These are phyloP conservation scores for Bellardia bayeri DNA, from an alignment of 2,888 invertebrate genomes.

Conservation along the genomic window DNA sequence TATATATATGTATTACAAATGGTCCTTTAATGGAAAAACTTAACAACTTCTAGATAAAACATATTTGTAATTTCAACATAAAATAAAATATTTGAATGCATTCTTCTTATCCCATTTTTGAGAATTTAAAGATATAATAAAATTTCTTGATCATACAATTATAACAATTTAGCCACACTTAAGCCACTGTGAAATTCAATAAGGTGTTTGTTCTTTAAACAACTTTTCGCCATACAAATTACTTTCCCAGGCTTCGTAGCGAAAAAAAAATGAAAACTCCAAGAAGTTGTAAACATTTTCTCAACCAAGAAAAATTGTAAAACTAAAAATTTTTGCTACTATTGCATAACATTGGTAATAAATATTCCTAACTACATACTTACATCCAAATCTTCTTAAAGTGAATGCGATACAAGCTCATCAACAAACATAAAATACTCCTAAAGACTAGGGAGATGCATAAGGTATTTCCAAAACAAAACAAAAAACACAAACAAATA, in stretches of 20 bases:
- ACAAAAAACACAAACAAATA: constrained; percentile 12
- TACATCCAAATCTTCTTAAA: constrained; percentile 17
- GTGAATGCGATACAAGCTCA: constrained; percentile 26
- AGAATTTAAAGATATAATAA: too few relatives aligned
- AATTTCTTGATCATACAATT: too few relatives aligned
- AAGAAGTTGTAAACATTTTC: not conserved
- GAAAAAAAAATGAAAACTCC: too few relatives aligned
- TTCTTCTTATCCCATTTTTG: too few relatives aligned
- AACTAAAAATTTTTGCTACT: constrained; percentile 42
- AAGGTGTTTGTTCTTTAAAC: too few relatives aligned
- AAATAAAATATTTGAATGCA: too few relatives aligned
- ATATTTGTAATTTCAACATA: too few relatives aligned
- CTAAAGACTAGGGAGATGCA: constrained; percentile 2
- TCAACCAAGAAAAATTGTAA: not conserved
- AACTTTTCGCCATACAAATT: too few relatives aligned
- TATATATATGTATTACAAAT: too few relatives aligned
- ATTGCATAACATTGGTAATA: constrained; percentile 59
- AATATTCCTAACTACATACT: constrained; percentile 38
- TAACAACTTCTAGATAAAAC: not conserved
- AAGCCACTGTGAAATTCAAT: not conserved
- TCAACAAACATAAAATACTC: not conserved
- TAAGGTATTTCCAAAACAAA: not conserved
- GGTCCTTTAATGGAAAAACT: too few relatives aligned
- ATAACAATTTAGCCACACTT: too few relatives aligned
- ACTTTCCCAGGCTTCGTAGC: not conserved